These are phyloP conservation scores for Apeira syringaria DNA, from an alignment of 2,888 invertebrate genomes.

Conservation along the genomic window DNA sequence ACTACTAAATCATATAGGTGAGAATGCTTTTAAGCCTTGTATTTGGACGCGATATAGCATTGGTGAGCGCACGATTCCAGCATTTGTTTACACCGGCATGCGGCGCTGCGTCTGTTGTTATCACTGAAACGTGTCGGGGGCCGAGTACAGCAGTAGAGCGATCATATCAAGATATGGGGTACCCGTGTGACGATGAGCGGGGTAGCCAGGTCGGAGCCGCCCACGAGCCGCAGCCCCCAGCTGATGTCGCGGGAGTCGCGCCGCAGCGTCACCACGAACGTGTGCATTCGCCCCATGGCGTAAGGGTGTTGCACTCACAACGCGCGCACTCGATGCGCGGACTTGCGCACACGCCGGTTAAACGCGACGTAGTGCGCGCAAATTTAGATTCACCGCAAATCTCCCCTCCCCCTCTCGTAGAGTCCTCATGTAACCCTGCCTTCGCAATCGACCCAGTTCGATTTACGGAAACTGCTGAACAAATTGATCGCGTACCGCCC, in stretches of 20 bases:
- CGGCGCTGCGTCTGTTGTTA: constrained; percentile 37
- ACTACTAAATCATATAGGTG: neutral
- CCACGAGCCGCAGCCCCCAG: constrained; percentile 95
- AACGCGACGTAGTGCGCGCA: constrained; percentile 74
- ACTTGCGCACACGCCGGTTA: constrained; percentile 66
- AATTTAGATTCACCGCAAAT: constrained; percentile 68
- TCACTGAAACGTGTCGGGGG: constrained; percentile 6
- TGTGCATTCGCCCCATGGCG: constrained; percentile 88
- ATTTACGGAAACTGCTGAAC: constrained; percentile 64
- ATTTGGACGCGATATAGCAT: constrained; percentile 30
- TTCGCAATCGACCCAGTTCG: constrained; percentile 71
- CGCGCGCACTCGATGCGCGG: constrained; percentile 12
- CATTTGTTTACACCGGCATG: constrained; percentile 70
- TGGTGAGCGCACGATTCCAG: constrained; percentile 39
- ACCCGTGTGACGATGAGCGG: constrained; percentile 95
- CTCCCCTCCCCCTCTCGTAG: constrained; percentile 54
- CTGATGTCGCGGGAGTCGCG: constrained; percentile 88
- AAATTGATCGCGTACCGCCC: constrained; percentile 45
- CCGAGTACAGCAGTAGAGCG: constrained; percentile 1
- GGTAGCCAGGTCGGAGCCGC: constrained; percentile 93
- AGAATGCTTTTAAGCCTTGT: constrained; percentile 4
- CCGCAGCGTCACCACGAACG: constrained; percentile 88
- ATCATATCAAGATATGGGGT: constrained; percentile 47
- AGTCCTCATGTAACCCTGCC: constrained; percentile 62
- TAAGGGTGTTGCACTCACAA: constrained; percentile 41